These are phyloP conservation scores for Oasisia sp. DNA, from an alignment of 2,888 invertebrate genomes.

Conservation along the genomic window DNA sequence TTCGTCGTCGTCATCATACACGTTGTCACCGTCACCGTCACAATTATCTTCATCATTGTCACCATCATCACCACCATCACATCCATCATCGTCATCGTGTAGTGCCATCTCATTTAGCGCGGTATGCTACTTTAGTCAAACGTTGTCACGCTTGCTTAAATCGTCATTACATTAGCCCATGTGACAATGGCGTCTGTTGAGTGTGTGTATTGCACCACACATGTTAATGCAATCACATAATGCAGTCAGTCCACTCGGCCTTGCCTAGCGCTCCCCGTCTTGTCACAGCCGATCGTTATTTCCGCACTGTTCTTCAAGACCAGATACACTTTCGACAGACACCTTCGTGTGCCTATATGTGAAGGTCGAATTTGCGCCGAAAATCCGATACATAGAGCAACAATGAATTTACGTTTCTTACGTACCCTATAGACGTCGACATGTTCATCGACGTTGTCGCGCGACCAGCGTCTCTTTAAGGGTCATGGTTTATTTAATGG, in stretches of 20 bases:
- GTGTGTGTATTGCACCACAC: no score
- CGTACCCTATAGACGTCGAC: not conserved
- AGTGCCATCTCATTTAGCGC: no score
- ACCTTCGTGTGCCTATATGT: not conserved
- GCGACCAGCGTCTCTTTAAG: not conserved
- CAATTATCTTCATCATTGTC: no score
- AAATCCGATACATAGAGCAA: not conserved
- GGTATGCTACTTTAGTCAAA: no score
- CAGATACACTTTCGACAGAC: not conserved
- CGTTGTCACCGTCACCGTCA: no score
- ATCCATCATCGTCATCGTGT: no score
- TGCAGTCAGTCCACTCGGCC: not conserved
- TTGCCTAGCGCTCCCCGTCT: not conserved
- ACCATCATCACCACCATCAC: no score
- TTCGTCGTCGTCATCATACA: no score
- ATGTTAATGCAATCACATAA: no score
- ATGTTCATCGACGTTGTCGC: not conserved
- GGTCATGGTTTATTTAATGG: not conserved
- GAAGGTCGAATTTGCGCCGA: not conserved
- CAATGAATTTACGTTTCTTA: not conserved
- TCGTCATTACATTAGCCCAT: no score
- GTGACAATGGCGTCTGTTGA: no score
- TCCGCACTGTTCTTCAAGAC: not conserved
- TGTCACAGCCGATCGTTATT: not conserved
- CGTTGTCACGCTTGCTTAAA: no score